These are phyloP conservation scores for Papilio polytes DNA, from an alignment of 1,140 invertebrate species.

Conservation along the genomic window DNA sequence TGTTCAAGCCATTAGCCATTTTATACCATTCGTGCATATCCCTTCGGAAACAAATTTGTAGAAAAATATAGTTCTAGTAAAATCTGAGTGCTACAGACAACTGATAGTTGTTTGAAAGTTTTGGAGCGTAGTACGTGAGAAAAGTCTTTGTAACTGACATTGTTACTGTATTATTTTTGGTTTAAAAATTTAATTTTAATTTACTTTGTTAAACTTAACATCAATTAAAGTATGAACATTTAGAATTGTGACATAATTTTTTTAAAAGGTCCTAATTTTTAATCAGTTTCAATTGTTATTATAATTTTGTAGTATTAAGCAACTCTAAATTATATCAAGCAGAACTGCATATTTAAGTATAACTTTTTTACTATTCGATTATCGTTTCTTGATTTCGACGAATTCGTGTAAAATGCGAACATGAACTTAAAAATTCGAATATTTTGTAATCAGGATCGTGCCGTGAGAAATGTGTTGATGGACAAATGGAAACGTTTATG, in stretches of 20 bases:
- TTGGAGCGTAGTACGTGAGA: neutral
- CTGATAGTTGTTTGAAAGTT: conserved; percentile 22
- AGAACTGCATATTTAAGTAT: neutral
- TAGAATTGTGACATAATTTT: neutral
- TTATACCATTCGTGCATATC: neutral
- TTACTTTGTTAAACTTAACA: neutral
- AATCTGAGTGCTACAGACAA: neutral
- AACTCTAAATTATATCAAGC: neutral
- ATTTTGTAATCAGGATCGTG: too few species aligned
- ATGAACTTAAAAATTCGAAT: too few species aligned
- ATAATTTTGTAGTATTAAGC: neutral
- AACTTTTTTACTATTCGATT: too few species aligned
- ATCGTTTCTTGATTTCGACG: neutral
- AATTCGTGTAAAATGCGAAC: too few species aligned
- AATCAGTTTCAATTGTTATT: neutral
- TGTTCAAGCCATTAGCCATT: neutral
- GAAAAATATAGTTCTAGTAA: neutral
- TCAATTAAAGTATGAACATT: neutral
- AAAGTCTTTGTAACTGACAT: neutral
- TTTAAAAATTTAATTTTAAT: neutral
- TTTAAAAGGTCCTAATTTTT: too few species aligned
- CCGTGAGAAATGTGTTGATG: too few species aligned
- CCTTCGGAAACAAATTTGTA: neutral
- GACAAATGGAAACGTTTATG: neutral
- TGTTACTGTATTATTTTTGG: neutral